Evolutionary conservation across 2,888 invertebrate species (phyloP), one percentile per base, ranked within the genome.

Genomic region (Peribatodes rhomboidaria): DNA sequence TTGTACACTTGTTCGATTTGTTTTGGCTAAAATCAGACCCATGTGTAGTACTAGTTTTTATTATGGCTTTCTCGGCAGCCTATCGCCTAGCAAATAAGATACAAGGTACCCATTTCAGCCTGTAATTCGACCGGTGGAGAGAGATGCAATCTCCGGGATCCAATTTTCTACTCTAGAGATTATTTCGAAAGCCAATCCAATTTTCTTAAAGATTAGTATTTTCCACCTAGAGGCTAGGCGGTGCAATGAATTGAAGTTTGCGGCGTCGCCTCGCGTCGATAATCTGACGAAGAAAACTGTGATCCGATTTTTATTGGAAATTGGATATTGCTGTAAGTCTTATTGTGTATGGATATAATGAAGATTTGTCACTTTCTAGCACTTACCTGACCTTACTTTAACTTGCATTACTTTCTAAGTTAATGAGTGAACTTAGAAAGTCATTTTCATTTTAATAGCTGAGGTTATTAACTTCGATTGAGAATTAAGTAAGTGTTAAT

Each of bases 81-180:
- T 55, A 49, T 61, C 44, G 49, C 13, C 27, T 33, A 22, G 47
- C 27, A 64, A 58, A 64, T 64, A 41, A 54, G 58, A 53, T 54
- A 49, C 14, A 11, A n/a, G 4, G 27, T 20, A 27, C 35, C 60
- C 33, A 54, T 27, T 35, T 35, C 11, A 41, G 44, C 31, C 46
- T 11, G 54, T 60, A 53, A 61, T 57, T 60, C 56, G 56, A 56
- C 31, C 60, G 55, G 31, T 6, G 53, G 50, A 37, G 62, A 44
- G 33, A 64, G 64, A 52, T 65, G 60, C 56, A 65, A 65, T 65
- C 60, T 65, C 13, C 44, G 27, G 41, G 50, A 64, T 64, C 64
- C 65, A 65, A 65, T 65, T 65, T 65, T 65, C 60, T 65, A 60
- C 46, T 61, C 65, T 60, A 56, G 27, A 57, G 60, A 60, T 61